Evolutionary conservation across 2,888 invertebrate species (phyloP), one percentile per base, ranked within the genome.

Genomic region (Morpho helenor): DNA sequence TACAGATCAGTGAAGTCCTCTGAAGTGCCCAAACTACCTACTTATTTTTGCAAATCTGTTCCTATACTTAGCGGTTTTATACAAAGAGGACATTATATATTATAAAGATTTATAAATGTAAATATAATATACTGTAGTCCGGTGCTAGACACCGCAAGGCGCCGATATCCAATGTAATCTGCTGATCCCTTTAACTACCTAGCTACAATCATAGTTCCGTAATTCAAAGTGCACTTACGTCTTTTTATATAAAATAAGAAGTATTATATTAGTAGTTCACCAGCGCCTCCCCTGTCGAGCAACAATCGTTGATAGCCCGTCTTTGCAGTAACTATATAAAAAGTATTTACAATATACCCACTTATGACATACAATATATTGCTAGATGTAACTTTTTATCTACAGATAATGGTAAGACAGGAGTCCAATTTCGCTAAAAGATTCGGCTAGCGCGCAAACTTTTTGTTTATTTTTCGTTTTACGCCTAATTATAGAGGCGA

Each of bases 171-270:
- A 56, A 62, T 62, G 60, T 66, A 65, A 64, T 66, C 71, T 68
- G 68, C 68, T 61, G 63, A 62, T 66, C 67, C 66, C 68, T 60
- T 65, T 67, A 63, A 79, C 74, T 80, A 59, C 61, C 65, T 63
- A 77, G 73, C 73, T 77, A 79, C 73, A 76, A 72, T 66, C 66
- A 84, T 88, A 87, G 89, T 88, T 89, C 88, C 87, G 71, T 87
- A 87, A 84, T 71, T 84, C 80, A 82, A 90, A 90, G 90, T 90
- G 90, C 90, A 89, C 90, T 90, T 90, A 90, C 79, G 78, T 82
- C 80, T 79, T 76, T 60, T 75, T 78, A 73, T 73, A 77, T 80
- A 79, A 83, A 80, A 75, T 77, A 75, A 80, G 79, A 81, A 86
- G 80, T 84, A 86, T 84, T 84, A 78, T 84, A 79, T 72, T 70